Evolutionary conservation across 2,888 invertebrate species (phyloP), one percentile per base, ranked within the genome.

Genomic region (Diachrysia chrysitis): DNA sequence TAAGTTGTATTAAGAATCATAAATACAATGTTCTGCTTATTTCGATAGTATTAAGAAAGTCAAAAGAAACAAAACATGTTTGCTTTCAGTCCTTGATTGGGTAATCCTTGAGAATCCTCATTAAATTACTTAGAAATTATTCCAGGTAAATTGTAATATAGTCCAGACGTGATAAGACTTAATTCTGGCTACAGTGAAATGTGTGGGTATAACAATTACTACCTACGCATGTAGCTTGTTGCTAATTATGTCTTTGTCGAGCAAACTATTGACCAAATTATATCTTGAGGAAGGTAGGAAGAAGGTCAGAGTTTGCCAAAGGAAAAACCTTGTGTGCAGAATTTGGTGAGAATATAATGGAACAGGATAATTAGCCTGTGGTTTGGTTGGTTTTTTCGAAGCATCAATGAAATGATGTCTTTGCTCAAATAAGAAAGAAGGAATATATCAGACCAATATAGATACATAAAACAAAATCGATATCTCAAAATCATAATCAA

Each of bases 181-280:
- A 42, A 42, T 42, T 42, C 42, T 42, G n/a, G 42, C n/a, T 42
- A 16, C 42, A 16, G 16, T n/a, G n/a, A 42, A 42, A 42, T 42
- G 42, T 42, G 42, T 42, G 42, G n/a, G 42, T n/a, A 42, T n/a
- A 42, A 42, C 42, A 42, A 42, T 42, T 42, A 42, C n/a, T 16
- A 6, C 42, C n/a, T 42, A 42, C 42, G 42, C 42, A 42, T 42
- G 0, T 42, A 14, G 42, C 42, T n/a, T 42, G n/a, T n/a, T 5
- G n/a, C n/a, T 42, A 42, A 32, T 32, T 37, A 14, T 42, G 42
- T n/a, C n/a, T 42, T 42, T 6, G 42, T n/a, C 10, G 32, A 32
- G 32, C 32, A n/a, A 37, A n/a, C 5, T 42, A 42, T 7, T 42
- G n/a, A 4, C n/a, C 42, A 42, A 42, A 42, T 42, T 1, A n/a